phyloP scores from a whole-genome alignment of 2,113 vertebrate species.

The Dromaius novaehollandiae region DNA sequence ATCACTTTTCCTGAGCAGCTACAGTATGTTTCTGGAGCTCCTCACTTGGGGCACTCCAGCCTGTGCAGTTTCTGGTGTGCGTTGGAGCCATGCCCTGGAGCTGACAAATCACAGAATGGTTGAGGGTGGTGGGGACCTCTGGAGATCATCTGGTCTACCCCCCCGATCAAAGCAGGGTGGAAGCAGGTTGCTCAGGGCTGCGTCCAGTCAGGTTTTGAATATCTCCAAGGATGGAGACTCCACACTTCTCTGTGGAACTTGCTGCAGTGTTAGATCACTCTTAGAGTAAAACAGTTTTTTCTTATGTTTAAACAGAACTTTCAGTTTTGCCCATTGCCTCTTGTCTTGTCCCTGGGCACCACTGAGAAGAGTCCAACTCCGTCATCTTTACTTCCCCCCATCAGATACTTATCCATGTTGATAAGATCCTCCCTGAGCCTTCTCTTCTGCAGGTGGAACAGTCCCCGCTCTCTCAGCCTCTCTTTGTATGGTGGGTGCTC shows the following conservation, averaged over 20 bases:
- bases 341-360: neutral
- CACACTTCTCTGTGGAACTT: neutral
- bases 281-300: too few species aligned
- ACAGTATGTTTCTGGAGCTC: neutral
- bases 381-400: neutral
- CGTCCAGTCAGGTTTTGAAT: neutral
- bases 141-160: neutral
- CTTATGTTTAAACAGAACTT: neutral
- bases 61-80: neutral
- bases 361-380: neutral
- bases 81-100: neutral
- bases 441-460: neutral
- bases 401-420: neutral
- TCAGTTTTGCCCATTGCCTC: too few species aligned
- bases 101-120: accelerated
- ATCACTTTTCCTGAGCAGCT: neutral
- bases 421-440: neutral
- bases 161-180: neutral
- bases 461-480: neutral
- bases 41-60: accelerated
- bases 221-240: accelerated
- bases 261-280: neutral
- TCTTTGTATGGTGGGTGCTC: neutral
- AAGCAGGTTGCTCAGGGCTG: neutral
- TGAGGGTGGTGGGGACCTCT: neutral